Conservation (phyloP, 2,888 invertebrate species). For the Sialis fuliginosa region DNA sequence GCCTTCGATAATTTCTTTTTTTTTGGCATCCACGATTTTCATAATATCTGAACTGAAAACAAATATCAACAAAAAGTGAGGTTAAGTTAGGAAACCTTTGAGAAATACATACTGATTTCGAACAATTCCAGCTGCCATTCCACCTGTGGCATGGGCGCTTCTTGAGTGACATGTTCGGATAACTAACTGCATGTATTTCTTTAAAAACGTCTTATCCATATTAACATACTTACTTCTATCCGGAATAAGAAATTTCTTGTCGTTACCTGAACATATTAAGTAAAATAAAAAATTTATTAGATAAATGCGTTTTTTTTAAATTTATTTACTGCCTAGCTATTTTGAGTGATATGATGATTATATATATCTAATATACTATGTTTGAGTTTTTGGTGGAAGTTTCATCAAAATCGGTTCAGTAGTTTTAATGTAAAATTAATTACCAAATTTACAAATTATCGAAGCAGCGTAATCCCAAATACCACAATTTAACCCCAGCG, state of each 20-base stretch:
- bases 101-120: slow-evolving; percentile 6
- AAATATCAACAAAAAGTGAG: no score
- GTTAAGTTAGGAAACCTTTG: not conserved
- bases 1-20: slow-evolving; percentile 36
- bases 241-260: slow-evolving; percentile 40
- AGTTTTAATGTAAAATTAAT: slow-evolving; percentile 1
- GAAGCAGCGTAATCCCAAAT: slow-evolving; percentile 59
- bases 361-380: no score
- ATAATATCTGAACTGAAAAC: slow-evolving; percentile 27
- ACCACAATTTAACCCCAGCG: slow-evolving; percentile 53
- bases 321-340: no score
- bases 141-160: slow-evolving; percentile 44
- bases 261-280: slow-evolving; percentile 26
- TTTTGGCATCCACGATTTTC: slow-evolving; percentile 30
- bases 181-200: slow-evolving; percentile 40
- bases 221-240: slow-evolving; percentile 50
- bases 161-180: slow-evolving; percentile 38
- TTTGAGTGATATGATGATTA: no score
- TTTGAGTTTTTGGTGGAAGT: no score
- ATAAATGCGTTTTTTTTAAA: no score
- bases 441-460: slow-evolving; percentile 44
- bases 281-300: slow-evolving; percentile 29
- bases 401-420: not conserved
- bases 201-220: slow-evolving; percentile 43
- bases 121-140: slow-evolving; percentile 46